Percentiles rank a stretch among this genome's conserved stretches.
These are phyloP conservation scores for Gerris lacustris DNA, from an alignment of 2,888 invertebrate species.

Conservation along the genomic window DNA sequence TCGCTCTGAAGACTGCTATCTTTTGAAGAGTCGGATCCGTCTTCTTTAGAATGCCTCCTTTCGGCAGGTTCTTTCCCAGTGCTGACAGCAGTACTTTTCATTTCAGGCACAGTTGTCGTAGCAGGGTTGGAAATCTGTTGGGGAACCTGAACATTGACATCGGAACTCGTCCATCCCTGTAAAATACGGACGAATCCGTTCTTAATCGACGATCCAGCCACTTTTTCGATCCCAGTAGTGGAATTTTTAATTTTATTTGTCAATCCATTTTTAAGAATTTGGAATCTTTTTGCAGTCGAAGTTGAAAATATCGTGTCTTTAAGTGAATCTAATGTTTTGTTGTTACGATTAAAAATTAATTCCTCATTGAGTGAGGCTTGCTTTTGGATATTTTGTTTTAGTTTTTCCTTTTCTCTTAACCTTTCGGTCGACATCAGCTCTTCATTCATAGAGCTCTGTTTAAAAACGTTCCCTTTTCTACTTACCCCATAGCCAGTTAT, in stretches of 20 bases:
- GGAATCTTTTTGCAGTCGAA: constrained; percentile 60
- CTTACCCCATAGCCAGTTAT: constrained; percentile 29
- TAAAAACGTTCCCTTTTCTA: constrained; percentile 48
- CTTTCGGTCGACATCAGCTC: constrained; percentile 80
- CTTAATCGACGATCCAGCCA: constrained; percentile 53
- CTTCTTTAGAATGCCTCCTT: constrained; percentile 68
- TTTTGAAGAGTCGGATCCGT: constrained; percentile 78
- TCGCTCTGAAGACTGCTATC: constrained; percentile 83
- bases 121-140: constrained; percentile 23
- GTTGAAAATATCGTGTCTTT: constrained; percentile 62
- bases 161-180: constrained; percentile 53
- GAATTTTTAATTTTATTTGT: constrained; percentile 73
- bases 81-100: constrained; percentile 18
- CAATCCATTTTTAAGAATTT: constrained; percentile 63
- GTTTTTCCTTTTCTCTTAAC: constrained; percentile 65
- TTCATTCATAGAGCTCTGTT: constrained; percentile 79
- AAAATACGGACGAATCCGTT: constrained; percentile 71
- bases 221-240: constrained; percentile 70
- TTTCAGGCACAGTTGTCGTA: constrained; percentile 21
- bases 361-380: constrained; percentile 82
- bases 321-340: constrained; percentile 54
- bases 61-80: constrained; percentile 37
- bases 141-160: constrained; percentile 25
- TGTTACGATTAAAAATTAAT: constrained; percentile 50
- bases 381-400: constrained; percentile 73